Conservation (phyloP, 2,113 vertebrate species). For the Calonectris borealis region DNA sequence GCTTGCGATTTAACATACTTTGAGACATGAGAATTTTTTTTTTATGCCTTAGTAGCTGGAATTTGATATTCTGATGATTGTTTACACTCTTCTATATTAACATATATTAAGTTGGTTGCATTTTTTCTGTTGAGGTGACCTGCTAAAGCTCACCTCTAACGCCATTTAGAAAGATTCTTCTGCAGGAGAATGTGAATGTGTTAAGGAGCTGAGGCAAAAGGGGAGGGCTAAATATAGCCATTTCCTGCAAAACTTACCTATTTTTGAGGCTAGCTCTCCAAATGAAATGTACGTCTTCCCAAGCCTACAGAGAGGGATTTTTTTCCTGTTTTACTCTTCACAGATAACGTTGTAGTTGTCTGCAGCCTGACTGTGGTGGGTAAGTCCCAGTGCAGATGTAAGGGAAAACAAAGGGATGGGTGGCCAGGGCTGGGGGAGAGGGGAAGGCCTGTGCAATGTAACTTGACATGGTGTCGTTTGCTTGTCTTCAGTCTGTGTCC, state of each 20-base stretch:
- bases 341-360: rapidly evolving
- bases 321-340: not conserved
- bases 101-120: not conserved
- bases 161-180: not conserved
- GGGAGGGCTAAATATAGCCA: not conserved
- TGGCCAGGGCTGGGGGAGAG: not conserved
- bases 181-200: not conserved
- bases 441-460: rapidly evolving
- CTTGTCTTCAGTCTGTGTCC: not conserved
- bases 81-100: not conserved
- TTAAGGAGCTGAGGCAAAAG: constrained; percentile 18
- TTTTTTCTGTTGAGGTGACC: not conserved
- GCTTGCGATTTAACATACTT: not conserved
- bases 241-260: not conserved
- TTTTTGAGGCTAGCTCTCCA: not conserved
- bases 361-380: rapidly evolving
- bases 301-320: not conserved
- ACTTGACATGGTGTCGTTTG: rapidly evolving
- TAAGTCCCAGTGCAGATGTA: too few species aligned
- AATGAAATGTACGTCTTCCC: not conserved
- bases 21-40: rapidly evolving
- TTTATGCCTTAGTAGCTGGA: not conserved
- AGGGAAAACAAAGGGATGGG: not conserved
- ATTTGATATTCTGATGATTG: not conserved
- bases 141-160: not conserved